A percentile compares a stretch with the other conserved stretches of the same genome.
Evolutionary conservation across 1,140 invertebrate genomes (phyloP).

Genomic region (Muscidifurax raptorellus): DNA sequence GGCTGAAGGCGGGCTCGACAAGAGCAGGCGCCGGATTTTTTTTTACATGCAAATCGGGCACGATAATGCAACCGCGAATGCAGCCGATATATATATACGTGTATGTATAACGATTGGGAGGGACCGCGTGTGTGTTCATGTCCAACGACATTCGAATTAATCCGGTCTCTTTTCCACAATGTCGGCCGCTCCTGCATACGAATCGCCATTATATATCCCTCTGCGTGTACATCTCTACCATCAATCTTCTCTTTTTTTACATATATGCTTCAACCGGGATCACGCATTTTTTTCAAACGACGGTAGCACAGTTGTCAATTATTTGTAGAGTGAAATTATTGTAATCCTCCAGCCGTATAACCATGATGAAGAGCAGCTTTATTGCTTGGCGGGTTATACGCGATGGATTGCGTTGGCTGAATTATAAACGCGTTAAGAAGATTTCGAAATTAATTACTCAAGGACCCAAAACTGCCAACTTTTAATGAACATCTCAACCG

Average conservation of each 20-base stretch:
- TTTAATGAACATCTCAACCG: background rate
- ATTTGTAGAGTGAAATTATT: no score
- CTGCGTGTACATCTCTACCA: no score
- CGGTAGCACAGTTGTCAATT: no score
- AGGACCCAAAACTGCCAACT: background rate
- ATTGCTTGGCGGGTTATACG: no score
- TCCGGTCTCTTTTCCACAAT: background rate
- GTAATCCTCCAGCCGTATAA: no score
- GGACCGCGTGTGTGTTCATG: background rate
- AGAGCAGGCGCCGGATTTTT: background rate
- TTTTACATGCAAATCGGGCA: conserved; percentile 15
- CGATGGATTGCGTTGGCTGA: no score
- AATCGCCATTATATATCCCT: background rate
- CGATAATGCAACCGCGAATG: background rate
- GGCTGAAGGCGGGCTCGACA: background rate
- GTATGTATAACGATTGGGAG: background rate
- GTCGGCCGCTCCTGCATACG: background rate
- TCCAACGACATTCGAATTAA: conserved; percentile 17
- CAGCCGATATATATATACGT: background rate
- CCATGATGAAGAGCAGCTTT: no score
- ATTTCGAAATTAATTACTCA: no score
- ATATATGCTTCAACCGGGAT: no score
- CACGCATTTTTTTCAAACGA: no score
- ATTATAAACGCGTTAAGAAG: no score
- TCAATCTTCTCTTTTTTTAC: no score